A percentile compares a stretch with the other conserved stretches of the same genome.
phyloP scores from a whole-genome alignment of 2,888 invertebrate genomes.

The Lissocephala sabroskyi region DNA sequence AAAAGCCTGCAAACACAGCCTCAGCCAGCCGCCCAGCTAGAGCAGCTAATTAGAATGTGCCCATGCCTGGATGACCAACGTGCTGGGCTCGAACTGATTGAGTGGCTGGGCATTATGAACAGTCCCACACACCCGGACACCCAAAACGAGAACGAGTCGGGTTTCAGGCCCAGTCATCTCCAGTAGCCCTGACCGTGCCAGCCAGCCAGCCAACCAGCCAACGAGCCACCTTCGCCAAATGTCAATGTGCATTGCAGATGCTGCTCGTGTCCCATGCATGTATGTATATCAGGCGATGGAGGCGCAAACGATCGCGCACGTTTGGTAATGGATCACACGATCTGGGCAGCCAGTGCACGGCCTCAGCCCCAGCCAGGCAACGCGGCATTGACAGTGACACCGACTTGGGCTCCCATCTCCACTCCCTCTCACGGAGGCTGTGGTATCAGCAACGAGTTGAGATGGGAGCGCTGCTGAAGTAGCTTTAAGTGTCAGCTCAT shows the following conservation, averaged over 20 bases:
- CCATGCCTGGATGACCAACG: slow-evolving; percentile 20
- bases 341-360: slow-evolving; percentile 39
- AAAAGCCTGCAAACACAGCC: slow-evolving; percentile 60
- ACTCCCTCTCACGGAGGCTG: too few species aligned
- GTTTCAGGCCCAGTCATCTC: too few species aligned
- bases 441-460: too few species aligned
- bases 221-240: slow-evolving; percentile 54
- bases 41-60: slow-evolving; percentile 65
- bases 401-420: too few species aligned
- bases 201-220: too few species aligned
- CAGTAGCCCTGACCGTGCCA: too few species aligned
- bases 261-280: not conserved
- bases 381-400: slow-evolving; percentile 71
- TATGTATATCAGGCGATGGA: slow-evolving; percentile 41
- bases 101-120: slow-evolving; percentile 26
- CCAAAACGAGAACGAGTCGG: too few species aligned
- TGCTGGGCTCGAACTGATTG: slow-evolving; percentile 49
- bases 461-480: slow-evolving; percentile 67
- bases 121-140: too few species aligned
- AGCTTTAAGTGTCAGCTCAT: slow-evolving; percentile 67
- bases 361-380: slow-evolving; percentile 39
- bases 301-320: slow-evolving; percentile 64
- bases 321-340: slow-evolving; percentile 67
- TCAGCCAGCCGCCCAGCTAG: slow-evolving; percentile 52
- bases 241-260: slow-evolving; percentile 51